phyloP scores from a whole-genome alignment of 2,797 vertebrate species.

The Ctenosaura bakeri region DNA sequence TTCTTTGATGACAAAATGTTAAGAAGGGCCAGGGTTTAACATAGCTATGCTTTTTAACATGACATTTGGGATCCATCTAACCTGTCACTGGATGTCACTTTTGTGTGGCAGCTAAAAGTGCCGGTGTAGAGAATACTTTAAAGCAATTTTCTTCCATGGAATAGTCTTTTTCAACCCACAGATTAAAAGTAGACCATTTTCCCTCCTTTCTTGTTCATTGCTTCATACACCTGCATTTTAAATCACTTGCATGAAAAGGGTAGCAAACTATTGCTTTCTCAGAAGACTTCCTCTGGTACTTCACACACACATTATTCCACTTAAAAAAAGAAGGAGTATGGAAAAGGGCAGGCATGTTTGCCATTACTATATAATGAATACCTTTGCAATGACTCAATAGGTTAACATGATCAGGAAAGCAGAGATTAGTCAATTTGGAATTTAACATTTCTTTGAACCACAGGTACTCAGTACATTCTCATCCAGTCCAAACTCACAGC shows the following conservation, averaged over 20 bases:
- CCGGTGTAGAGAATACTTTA: not conserved
- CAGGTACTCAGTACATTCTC: accelerated
- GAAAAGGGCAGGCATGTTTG: constrained; percentile 60
- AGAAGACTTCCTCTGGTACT: constrained; percentile 60
- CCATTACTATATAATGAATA: constrained; percentile 56
- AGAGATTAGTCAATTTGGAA: constrained; percentile 61
- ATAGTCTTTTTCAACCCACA: not conserved
- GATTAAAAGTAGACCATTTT: constrained; percentile 13
- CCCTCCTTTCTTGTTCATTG: not conserved
- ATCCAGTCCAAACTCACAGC: constrained; percentile 31
- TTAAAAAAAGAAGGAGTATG: constrained; percentile 40
- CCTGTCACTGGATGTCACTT: constrained; percentile 52
- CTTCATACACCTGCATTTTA: constrained; percentile 40
- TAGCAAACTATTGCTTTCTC: constrained; percentile 36
- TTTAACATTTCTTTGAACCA: constrained; percentile 69
- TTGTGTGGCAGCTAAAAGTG: constrained; percentile 20
- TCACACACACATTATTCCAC: constrained; percentile 46
- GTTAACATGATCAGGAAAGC: constrained; percentile 55
- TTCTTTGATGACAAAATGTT: not conserved
- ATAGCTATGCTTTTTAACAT: not conserved
- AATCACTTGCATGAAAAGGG: constrained; percentile 51
- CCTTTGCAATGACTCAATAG: constrained; percentile 56
- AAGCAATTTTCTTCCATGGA: not conserved
- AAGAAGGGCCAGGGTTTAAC: not conserved
- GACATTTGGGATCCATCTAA: constrained; percentile 3